These are phyloP conservation scores for Poliocrania exsul DNA, from an alignment of 2,797 vertebrate species.

Conservation along the genomic window DNA sequence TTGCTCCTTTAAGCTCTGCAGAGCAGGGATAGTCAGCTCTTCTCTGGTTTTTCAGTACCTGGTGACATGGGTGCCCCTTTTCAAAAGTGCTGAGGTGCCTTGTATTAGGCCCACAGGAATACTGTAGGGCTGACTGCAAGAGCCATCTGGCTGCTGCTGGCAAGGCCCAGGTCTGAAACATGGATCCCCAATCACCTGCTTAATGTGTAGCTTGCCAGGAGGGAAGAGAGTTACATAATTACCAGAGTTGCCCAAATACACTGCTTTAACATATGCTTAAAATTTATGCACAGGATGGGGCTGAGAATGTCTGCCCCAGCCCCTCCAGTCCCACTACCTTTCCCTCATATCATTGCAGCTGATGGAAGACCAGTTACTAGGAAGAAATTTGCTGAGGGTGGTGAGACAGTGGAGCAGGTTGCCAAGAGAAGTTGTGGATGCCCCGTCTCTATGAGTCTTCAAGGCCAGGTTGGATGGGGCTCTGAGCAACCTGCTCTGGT, in stretches of 20 bases:
- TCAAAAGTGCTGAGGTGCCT: neutral
- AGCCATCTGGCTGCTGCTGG: neutral
- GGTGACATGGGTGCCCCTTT: neutral
- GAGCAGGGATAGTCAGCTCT: rapidly evolving
- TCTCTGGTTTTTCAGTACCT: neutral
- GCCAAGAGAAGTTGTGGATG: neutral
- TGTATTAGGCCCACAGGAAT: neutral
- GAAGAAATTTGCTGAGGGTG: neutral
- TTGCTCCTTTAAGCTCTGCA: neutral
- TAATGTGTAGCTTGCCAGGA: neutral
- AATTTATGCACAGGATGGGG: neutral
- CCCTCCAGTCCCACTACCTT: neutral
- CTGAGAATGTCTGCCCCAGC: neutral
- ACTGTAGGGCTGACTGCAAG: rapidly evolving
- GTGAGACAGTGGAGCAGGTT: neutral
- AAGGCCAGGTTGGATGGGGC: neutral
- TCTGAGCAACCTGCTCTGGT: neutral
- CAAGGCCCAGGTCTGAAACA: neutral
- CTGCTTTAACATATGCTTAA: neutral
- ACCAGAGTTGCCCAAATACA: neutral
- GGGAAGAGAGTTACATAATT: neutral
- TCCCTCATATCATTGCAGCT: neutral
- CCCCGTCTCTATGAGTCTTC: neutral
- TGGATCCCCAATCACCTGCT: neutral
- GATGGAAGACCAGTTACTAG: neutral